Evolutionary conservation across 2,888 invertebrate genomes (phyloP).

Genomic region (Diarsia mendica): DNA sequence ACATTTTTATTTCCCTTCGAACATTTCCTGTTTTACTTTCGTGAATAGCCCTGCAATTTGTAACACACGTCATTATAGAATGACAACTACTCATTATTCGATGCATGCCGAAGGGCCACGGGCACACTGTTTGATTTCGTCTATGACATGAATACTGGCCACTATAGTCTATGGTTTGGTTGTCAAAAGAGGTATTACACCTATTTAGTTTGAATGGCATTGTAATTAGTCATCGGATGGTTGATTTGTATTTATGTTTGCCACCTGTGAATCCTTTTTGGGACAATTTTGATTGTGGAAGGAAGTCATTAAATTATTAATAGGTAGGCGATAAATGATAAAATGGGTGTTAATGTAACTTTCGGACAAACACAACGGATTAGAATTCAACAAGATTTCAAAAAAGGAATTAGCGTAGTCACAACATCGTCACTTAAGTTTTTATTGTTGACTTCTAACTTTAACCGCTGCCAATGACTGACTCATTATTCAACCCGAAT

Average conservation of each 20-base stretch:
- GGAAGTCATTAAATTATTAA: conserved; percentile 33
- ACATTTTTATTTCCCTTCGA: conserved; percentile 64
- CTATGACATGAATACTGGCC: conserved; percentile 59
- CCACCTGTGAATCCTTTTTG: conserved; percentile 29
- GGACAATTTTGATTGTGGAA: conserved; percentile 24
- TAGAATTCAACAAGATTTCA: not conserved
- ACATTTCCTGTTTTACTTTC: conserved; percentile 69
- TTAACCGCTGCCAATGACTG: not conserved
- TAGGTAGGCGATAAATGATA: not conserved
- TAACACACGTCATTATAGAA: conserved; percentile 70
- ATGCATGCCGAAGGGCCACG: conserved; percentile 62
- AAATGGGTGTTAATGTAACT: conserved; percentile 5
- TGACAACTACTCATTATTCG: conserved; percentile 75
- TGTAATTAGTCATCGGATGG: conserved; percentile 34
- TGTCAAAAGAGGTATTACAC: conserved; percentile 58
- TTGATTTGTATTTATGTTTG: conserved; percentile 42
- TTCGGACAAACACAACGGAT: not conserved
- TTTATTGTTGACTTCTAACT: not conserved
- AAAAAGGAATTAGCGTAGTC: not conserved
- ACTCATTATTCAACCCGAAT: not conserved
- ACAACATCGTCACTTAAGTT: not conserved
- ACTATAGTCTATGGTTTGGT: conserved; percentile 40
- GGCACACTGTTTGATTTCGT: conserved; percentile 53
- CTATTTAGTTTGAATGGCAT: conserved; percentile 45
- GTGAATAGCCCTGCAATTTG: conserved; percentile 76